Conservation (phyloP, 2,888 invertebrate species). For the Amorpha juglandis region DNA sequence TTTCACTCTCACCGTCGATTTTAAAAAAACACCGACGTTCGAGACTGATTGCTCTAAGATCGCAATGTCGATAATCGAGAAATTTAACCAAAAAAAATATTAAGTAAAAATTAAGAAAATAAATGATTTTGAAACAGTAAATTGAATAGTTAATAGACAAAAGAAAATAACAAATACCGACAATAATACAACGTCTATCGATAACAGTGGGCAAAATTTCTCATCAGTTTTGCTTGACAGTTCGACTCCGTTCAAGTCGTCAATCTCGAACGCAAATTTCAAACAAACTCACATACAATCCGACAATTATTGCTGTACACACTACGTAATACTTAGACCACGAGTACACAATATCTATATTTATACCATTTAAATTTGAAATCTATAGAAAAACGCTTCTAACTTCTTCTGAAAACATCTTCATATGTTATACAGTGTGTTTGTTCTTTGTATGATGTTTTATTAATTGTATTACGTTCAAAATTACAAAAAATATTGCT, state of each 20-base stretch:
- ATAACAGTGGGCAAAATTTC: constrained; percentile 26
- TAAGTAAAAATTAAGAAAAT: too few species aligned
- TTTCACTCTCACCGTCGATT: constrained; percentile 11
- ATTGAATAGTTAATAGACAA: neutral
- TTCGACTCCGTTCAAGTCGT: constrained; percentile 33
- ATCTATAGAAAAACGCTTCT: constrained; percentile 20
- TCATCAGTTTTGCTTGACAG: constrained; percentile 13
- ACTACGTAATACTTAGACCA: constrained; percentile 79
- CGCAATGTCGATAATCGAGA: neutral
- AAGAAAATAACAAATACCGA: neutral
- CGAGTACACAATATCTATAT: constrained; percentile 60
- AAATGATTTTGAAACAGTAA: neutral
- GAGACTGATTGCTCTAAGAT: neutral
- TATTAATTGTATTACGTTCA: neutral
- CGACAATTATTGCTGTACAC: constrained; percentile 73
- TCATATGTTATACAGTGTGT: neutral
- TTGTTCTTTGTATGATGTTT: neutral
- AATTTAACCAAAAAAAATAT: too few species aligned
- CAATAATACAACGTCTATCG: neutral
- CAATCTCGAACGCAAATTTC: constrained; percentile 40
- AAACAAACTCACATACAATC: constrained; percentile 47
- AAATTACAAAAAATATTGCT: too few species aligned
- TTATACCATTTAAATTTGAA: constrained; percentile 24
- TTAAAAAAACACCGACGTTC: constrained; percentile 7
- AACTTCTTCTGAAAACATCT: constrained; percentile 12